Base-by-base conservation (phyloP, 92 coral and sea anemone species). In the Actinernus sp. region DNA sequence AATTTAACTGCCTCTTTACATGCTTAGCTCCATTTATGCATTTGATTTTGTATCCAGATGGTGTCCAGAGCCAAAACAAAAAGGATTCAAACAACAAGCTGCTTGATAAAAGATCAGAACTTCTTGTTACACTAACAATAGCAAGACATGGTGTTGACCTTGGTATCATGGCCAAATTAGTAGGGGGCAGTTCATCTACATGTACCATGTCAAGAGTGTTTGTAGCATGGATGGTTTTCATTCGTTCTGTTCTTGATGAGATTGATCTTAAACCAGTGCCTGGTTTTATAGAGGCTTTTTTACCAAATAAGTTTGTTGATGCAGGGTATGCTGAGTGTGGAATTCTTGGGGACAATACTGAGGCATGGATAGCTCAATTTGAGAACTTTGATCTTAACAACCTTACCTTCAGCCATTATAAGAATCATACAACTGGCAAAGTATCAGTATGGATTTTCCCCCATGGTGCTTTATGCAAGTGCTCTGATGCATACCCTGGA, bases 381-480 rank as follows among this genome's bases (percentile, higher is more conserved):
- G 79, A 83, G 52, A 83, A 75, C 32, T 83, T 49, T 60, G 83
- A 82, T 3, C 31, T 66, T 30, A 83, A 83, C 49, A 74, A 74
- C 53, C 18, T 74, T 22, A 83, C 89, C 31, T 74, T 74, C 66
- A 59, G 73, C 51, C 72, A 73, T 39, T 59, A 82, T 55, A 82
- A 82, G 45, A 74, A 82, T 41, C 88, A 65, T 51, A 81, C 87
- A 7, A 81, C 88, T 16, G 82, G 82, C 3, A 73, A 73, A 65
- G 31, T 65, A 29, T 58, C 71, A n/a, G 65, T 73, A 8, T 82
- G 82, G 88, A 73, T 58, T 5, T 49, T 58, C 49, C 72, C 76
- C 36, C 68, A 61, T 61, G 81, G 81, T 3, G 54, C 38, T 37
- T 39, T 74, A 16, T 74, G 72, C 64, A 61, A 50, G 45, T 74